Evolutionary conservation across 2,113 vertebrate genomes (phyloP).

Genomic region (Larimichthys polyactis): DNA sequence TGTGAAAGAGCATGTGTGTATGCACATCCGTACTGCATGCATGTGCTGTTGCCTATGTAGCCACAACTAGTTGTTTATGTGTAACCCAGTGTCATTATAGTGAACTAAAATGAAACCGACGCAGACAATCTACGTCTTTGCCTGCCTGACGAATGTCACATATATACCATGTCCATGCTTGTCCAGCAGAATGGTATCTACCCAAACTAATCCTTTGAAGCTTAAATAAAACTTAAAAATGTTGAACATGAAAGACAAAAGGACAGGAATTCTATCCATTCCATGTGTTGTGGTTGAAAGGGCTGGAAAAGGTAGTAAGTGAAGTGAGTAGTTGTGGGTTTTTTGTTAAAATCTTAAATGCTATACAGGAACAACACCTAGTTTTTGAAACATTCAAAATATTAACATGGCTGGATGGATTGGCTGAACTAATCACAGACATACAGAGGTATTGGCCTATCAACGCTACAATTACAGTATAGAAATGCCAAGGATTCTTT

Average conservation of each 20-base stretch:
- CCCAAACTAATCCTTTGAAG: neutral
- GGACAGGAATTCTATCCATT: neutral
- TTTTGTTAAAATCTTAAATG: no score
- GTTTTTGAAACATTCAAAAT: neutral
- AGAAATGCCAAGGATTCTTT: neutral
- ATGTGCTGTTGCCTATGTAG: neutral
- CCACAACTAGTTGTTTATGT: no score
- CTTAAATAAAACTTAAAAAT: neutral
- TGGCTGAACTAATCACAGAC: no score
- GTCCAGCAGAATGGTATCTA: neutral
- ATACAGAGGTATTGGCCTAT: no score
- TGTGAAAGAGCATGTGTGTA: conserved; percentile 1
- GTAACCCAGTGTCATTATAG: neutral
- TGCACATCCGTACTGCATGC: neutral
- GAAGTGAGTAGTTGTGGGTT: no score
- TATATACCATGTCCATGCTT: no score
- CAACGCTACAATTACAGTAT: neutral
- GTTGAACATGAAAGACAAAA: neutral
- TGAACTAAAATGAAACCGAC: neutral
- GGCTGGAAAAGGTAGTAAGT: neutral
- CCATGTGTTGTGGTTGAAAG: neutral
- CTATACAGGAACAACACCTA: no score
- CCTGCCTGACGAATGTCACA: no score
- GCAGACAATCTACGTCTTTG: no score
- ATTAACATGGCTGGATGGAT: neutral